phyloP scores from a whole-genome alignment of 2,113 vertebrate species.

The Sphyrna mokarran region DNA sequence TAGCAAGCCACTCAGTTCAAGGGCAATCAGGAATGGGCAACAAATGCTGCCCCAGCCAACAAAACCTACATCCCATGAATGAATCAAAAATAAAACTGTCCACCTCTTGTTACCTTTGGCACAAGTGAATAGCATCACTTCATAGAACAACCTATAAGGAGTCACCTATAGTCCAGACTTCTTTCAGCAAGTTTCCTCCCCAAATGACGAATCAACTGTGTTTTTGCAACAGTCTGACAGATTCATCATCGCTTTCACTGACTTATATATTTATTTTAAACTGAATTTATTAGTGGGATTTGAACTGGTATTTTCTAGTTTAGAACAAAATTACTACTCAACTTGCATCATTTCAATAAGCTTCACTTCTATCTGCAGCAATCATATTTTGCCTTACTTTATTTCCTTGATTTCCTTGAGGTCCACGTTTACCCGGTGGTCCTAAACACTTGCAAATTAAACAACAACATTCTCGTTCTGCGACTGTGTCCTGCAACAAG shows the following conservation, averaged over 20 bases:
- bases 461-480: slow-evolving; percentile 68
- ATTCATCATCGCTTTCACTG: background rate
- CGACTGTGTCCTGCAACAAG: slow-evolving; percentile 58
- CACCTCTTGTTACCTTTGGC: background rate
- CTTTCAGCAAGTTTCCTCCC: background rate
- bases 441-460: slow-evolving; percentile 70
- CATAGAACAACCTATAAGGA: background rate
- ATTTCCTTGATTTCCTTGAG: slow-evolving; percentile 51
- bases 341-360: background rate
- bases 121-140: background rate
- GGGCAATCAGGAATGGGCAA: too few relatives aligned
- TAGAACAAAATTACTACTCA: background rate
- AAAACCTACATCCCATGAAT: too few relatives aligned
- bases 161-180: background rate
- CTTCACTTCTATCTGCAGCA: too few relatives aligned
- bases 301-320: background rate
- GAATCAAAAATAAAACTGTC: too few relatives aligned
- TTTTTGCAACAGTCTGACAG: background rate
- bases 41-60: too few relatives aligned
- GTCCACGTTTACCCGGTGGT: slow-evolving; percentile 59
- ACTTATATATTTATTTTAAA: background rate
- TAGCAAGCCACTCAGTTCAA: too few relatives aligned
- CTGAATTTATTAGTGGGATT: background rate
- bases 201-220: background rate
- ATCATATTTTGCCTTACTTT: slow-evolving; percentile 57